phyloP scores from a whole-genome alignment of 1,140 invertebrate genomes.

The Drosophila pruinosa region DNA sequence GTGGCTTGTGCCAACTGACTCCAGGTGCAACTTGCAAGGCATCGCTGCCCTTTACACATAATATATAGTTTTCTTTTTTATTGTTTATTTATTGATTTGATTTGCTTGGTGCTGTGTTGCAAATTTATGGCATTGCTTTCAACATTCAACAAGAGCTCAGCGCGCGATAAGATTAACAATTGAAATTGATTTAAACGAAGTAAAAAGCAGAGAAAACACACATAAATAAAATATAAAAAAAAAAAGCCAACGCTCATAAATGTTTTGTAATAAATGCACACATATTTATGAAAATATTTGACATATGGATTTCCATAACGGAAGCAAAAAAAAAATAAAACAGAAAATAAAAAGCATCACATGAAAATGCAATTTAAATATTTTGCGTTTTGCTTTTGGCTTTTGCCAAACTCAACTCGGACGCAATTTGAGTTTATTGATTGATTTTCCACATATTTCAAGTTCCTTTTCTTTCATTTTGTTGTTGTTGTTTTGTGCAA shows the following conservation, averaged over 20 bases:
- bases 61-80: background rate
- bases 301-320: background rate
- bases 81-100: background rate
- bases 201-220: background rate
- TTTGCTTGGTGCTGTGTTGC: background rate
- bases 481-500: slow-evolving; percentile 1
- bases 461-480: background rate
- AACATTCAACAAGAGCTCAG: slow-evolving; percentile 1
- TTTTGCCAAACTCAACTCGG: background rate
- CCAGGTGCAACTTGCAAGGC: slow-evolving; percentile 5
- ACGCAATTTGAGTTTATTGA: slow-evolving; percentile 14
- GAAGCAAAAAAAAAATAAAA: background rate
- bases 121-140: slow-evolving; percentile 34
- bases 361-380: slow-evolving; percentile 20
- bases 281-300: slow-evolving; percentile 7
- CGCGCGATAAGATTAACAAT: slow-evolving; percentile 27
- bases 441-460: slow-evolving; percentile 23
- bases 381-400: too few relatives aligned
- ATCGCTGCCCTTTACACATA: background rate
- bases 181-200: slow-evolving; percentile 3
- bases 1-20: slow-evolving; percentile 17
- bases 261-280: background rate
- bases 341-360: background rate
- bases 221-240: background rate
- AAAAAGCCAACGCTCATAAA: slow-evolving; percentile 1